Evolutionary conservation across 2,113 vertebrate species (phyloP).

Genomic region (Muntiacus reevesi): DNA sequence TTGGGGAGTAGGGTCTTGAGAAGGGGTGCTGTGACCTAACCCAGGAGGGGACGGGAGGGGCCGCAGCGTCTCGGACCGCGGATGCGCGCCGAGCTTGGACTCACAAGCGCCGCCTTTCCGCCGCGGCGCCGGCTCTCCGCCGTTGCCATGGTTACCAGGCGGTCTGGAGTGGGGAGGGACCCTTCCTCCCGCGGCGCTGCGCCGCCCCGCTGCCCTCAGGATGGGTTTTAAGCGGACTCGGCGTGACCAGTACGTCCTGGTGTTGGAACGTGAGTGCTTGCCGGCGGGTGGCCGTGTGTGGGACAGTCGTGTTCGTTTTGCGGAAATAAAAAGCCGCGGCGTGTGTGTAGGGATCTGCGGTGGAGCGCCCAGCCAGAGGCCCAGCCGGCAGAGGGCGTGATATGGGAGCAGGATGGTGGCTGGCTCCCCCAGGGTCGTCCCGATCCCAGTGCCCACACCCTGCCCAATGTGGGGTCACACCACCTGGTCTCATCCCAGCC

Average conservation of each 20-base stretch:
- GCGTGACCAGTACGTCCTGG: neutral
- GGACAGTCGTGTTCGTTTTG: neutral
- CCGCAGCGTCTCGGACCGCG: neutral
- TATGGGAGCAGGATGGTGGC: neutral
- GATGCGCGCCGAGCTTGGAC: neutral
- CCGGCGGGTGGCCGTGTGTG: neutral
- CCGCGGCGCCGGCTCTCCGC: neutral
- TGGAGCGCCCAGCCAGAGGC: neutral
- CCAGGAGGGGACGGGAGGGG: neutral
- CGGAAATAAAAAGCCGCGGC: neutral
- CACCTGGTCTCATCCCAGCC: neutral
- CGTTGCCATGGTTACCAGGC: conserved; percentile 64
- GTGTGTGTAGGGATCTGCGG: neutral
- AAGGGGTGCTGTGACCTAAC: neutral
- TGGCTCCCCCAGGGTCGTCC: neutral
- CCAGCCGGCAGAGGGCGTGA: neutral
- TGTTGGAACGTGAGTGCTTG: neutral
- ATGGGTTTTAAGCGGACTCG: neutral
- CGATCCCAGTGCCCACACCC: too few relatives aligned
- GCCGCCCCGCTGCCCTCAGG: neutral
- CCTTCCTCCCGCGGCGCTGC: neutral
- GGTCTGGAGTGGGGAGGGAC: conserved; percentile 54
- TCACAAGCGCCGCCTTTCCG: neutral
- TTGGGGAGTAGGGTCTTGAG: neutral
- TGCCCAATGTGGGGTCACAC: neutral